phyloP scores from a whole-genome alignment of 2,113 vertebrate species.

The Dromas ardeola region DNA sequence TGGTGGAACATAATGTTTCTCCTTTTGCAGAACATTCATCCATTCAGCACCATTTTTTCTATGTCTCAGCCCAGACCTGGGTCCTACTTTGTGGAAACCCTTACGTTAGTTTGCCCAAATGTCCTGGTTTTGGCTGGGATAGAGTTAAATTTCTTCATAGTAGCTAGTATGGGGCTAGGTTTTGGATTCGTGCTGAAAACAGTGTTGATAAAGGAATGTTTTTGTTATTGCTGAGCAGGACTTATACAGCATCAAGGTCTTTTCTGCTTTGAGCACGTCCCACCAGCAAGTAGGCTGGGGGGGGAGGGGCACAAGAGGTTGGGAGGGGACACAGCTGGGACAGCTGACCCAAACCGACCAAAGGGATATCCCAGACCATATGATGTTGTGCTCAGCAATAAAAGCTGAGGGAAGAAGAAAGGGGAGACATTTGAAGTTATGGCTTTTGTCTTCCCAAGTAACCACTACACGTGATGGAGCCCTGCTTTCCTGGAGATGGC shows the following conservation, averaged over 20 bases:
- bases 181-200: background rate
- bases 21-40: background rate
- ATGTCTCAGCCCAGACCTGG: background rate
- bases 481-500: background rate
- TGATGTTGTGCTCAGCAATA: background rate
- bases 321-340: background rate
- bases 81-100: background rate
- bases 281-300: rapidly evolving
- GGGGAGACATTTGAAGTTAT: rapidly evolving
- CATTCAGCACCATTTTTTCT: background rate
- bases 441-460: background rate
- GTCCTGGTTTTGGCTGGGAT: background rate
- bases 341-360: background rate
- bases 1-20: background rate
- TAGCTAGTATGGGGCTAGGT: background rate
- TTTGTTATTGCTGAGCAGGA: background rate
- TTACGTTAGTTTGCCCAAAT: background rate
- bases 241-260: background rate
- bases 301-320: background rate
- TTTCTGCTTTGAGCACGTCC: background rate
- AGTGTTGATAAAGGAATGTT: too few relatives aligned
- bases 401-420: background rate
- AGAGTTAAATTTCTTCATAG: background rate
- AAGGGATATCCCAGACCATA: background rate
- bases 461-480: rapidly evolving